Evolutionary conservation across 2,113 vertebrate species (phyloP).

Genomic region (Spea multiplicata): DNA sequence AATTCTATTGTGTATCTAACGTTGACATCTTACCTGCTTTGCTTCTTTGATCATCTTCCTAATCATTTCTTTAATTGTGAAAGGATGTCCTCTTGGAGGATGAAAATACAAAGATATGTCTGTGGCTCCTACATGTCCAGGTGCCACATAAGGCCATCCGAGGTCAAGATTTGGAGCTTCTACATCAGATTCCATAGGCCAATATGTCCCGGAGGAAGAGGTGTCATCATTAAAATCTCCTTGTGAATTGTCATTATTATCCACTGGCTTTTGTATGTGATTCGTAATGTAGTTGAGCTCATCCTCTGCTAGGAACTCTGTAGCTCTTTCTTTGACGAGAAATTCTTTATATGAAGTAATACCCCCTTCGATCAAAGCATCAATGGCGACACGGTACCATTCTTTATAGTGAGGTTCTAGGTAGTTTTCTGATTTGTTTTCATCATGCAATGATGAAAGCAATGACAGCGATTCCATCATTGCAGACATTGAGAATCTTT

Average conservation of each 20-base stretch:
- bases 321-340: conserved; percentile 76
- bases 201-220: conserved; percentile 92
- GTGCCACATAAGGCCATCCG: conserved; percentile 85
- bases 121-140: conserved; percentile 72
- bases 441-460: conserved; percentile 84
- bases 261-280: conserved; percentile 66
- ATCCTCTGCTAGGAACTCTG: conserved; percentile 83
- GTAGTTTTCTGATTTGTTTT: conserved; percentile 77
- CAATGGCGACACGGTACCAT: conserved; percentile 86
- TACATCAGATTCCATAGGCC: conserved; percentile 89
- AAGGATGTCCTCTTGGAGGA: conserved; percentile 82
- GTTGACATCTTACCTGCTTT: conserved; percentile 78
- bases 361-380: conserved; percentile 77
- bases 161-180: conserved; percentile 90
- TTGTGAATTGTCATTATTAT: conserved; percentile 61
- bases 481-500: conserved; percentile 31
- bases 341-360: conserved; percentile 80
- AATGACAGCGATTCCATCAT: conserved; percentile 83
- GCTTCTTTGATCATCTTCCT: conserved; percentile 88
- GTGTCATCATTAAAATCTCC: conserved; percentile 64
- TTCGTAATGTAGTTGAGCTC: conserved; percentile 84
- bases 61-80: conserved; percentile 91
- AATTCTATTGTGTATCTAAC: no score
- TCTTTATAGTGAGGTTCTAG: conserved; percentile 94
- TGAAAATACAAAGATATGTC: conserved; percentile 89